These are phyloP conservation scores for Myotis yumanensis DNA, from an alignment of 2,113 vertebrate species.

Conservation along the genomic window DNA sequence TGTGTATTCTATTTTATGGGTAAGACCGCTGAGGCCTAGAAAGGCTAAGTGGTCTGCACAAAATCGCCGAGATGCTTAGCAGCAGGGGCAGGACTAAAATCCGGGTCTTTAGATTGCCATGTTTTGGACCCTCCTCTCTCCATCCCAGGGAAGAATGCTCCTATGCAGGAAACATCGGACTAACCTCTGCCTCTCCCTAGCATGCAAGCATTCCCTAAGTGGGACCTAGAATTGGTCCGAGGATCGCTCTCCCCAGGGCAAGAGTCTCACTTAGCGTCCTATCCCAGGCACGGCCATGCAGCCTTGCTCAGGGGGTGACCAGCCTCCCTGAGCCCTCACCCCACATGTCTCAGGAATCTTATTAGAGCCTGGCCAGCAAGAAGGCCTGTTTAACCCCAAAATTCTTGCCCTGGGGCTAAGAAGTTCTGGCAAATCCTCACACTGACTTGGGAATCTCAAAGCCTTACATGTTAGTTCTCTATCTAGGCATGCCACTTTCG, in stretches of 20 bases:
- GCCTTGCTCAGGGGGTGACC: neutral
- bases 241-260: neutral
- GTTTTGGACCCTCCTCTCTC: neutral
- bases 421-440: neutral
- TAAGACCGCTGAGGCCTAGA: neutral
- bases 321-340: neutral
- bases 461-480: neutral
- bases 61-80: neutral
- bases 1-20: neutral
- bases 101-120: neutral
- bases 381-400: neutral
- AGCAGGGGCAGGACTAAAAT: neutral
- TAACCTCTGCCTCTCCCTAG: neutral
- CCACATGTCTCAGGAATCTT: neutral
- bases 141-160: neutral
- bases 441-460: neutral
- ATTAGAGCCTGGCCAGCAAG: neutral
- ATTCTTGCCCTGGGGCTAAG: neutral
- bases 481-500: neutral
- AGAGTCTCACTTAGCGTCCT: neutral
- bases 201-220: neutral
- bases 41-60: neutral
- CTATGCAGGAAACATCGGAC: neutral
- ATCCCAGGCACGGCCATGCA: neutral
- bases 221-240: neutral